These are phyloP conservation scores for Danio aesculapii DNA, from an alignment of 2,797 vertebrate genomes.

Conservation along the genomic window DNA sequence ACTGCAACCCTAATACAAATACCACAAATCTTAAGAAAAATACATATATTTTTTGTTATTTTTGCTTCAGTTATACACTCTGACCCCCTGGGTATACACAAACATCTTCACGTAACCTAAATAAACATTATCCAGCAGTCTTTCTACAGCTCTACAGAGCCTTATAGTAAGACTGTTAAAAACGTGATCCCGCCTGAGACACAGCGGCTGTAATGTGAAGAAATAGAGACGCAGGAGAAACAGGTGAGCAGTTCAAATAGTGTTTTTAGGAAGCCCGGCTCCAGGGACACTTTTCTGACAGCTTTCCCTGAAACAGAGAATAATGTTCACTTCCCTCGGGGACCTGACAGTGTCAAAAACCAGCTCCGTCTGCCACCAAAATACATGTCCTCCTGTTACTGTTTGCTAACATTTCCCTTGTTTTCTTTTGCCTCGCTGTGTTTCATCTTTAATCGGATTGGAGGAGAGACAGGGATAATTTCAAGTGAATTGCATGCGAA, in stretches of 20 bases:
- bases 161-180: constrained; percentile 37
- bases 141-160: not conserved
- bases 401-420: constrained; percentile 6
- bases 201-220: constrained; percentile 9
- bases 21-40: too few relatives aligned
- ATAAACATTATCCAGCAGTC: not conserved
- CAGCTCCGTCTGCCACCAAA: constrained; percentile 56
- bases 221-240: constrained; percentile 38
- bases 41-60: too few relatives aligned
- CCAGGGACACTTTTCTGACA: constrained; percentile 37
- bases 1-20: too few relatives aligned
- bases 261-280: constrained; percentile 18
- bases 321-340: constrained; percentile 33
- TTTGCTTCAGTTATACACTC: too few relatives aligned
- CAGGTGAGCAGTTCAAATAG: constrained; percentile 59
- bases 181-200: constrained; percentile 31
- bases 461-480: constrained; percentile 76
- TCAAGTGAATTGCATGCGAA: constrained; percentile 77
- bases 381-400: constrained; percentile 61
- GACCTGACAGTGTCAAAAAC: constrained; percentile 42
- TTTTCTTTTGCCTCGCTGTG: constrained; percentile 55
- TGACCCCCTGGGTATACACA: too few relatives aligned
- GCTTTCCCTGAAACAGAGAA: constrained; percentile 9
- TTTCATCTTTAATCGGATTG: constrained; percentile 72
- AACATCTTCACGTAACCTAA: too few relatives aligned